phyloP scores from a whole-genome alignment of 2,888 invertebrate genomes.

The Acheta domesticus region DNA sequence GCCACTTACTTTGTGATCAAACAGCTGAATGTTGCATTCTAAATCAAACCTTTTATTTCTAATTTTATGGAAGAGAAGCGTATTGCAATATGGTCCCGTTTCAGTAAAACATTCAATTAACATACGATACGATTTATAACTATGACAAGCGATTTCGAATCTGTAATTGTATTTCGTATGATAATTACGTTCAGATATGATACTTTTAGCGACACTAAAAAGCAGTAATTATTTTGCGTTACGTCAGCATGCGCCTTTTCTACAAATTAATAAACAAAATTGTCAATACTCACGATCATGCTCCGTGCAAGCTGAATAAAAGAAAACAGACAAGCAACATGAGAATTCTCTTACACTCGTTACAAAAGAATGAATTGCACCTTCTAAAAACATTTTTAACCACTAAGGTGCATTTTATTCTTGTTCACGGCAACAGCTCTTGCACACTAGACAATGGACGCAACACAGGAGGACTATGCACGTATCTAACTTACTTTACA shows the following conservation, averaged over 20 bases:
- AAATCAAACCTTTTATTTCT: too few relatives aligned
- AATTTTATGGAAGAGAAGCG: too few relatives aligned
- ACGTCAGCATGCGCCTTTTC: not conserved
- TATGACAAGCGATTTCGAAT: too few relatives aligned
- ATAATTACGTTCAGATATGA: too few relatives aligned
- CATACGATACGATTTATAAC: too few relatives aligned
- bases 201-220: too few relatives aligned
- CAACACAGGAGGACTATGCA: not conserved
- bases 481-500: too few relatives aligned
- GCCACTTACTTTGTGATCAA: too few relatives aligned
- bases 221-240: not conserved
- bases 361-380: constrained; percentile 2
- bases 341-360: not conserved
- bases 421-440: not conserved
- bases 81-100: too few relatives aligned
- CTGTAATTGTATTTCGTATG: too few relatives aligned
- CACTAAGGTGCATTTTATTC: not conserved
- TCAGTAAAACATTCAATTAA: too few relatives aligned
- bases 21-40: too few relatives aligned
- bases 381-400: not conserved
- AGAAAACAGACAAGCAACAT: constrained; percentile 54
- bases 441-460: constrained; percentile 9
- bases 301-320: constrained; percentile 77
- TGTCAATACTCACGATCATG: constrained; percentile 78
- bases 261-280: constrained; percentile 18